Evolutionary conservation across 30 jellyfish, hydroid and myxozoan species (phyloP).

Genomic region (Turritopsis rubra): DNA sequence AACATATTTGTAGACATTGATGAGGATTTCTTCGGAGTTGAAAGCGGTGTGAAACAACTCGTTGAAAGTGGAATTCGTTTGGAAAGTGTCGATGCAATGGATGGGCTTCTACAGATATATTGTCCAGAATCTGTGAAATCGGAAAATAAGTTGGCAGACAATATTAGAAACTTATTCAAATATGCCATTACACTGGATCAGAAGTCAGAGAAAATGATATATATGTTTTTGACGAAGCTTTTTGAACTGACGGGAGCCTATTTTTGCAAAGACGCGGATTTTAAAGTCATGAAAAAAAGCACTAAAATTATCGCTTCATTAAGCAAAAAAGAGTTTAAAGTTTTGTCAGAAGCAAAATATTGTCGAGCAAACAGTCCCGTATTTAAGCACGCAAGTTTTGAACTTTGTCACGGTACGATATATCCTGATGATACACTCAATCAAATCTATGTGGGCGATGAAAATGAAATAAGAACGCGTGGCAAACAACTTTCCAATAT

Average conservation of each 20-base stretch:
- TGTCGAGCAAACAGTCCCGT: slow-evolving; percentile 28
- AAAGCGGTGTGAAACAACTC: slow-evolving; percentile 22
- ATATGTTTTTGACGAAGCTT: background rate
- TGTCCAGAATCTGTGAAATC: slow-evolving; percentile 17
- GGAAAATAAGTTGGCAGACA: background rate
- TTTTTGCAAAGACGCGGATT: background rate
- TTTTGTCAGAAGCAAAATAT: background rate
- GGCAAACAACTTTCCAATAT: background rate
- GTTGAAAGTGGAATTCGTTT: slow-evolving; percentile 19
- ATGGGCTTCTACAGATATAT: background rate
- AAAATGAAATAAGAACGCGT: background rate
- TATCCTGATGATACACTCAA: slow-evolving; percentile 23
- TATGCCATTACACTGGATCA: background rate
- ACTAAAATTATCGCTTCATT: background rate
- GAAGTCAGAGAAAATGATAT: background rate
- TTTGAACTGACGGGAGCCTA: background rate
- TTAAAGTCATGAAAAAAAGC: background rate
- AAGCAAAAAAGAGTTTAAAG: background rate
- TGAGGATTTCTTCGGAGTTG: slow-evolving; percentile 43
- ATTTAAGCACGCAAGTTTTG: slow-evolving; percentile 11
- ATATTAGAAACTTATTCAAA: background rate
- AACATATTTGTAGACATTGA: slow-evolving; percentile 23
- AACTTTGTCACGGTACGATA: slow-evolving; percentile 21
- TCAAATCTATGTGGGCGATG: background rate
- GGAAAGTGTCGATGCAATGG: background rate